Evolutionary conservation across 2,797 vertebrate genomes (phyloP).

Genomic region (Pipistrellus kuhlii): DNA sequence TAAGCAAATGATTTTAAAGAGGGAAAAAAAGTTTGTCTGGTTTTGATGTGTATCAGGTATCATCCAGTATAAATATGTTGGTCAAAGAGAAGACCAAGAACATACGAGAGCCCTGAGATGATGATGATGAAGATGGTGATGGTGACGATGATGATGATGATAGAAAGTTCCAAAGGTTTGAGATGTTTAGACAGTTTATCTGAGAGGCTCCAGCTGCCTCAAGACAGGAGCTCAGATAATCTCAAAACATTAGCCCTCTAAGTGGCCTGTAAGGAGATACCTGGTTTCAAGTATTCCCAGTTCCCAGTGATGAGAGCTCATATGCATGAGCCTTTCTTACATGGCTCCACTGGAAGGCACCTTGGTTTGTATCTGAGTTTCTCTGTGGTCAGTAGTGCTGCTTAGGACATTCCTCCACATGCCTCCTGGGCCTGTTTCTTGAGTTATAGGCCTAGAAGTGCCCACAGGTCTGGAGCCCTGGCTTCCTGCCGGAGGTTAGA

Average conservation of each 20-base stretch:
- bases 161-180: background rate
- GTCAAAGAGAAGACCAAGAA: conserved; percentile 71
- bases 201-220: background rate
- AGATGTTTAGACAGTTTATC: background rate
- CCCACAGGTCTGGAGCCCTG: background rate
- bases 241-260: background rate
- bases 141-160: background rate
- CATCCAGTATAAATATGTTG: conserved; percentile 66
- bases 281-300: background rate
- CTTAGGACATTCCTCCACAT: background rate
- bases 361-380: background rate
- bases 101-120: conserved; percentile 27
- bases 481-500: background rate
- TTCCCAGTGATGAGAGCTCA: background rate
- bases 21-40: conserved; percentile 59
- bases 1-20: conserved; percentile 3
- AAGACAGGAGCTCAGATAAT: conserved; percentile 51
- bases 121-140: background rate
- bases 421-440: background rate
- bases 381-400: background rate
- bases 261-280: background rate
- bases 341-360: background rate
- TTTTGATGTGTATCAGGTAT: conserved; percentile 73
- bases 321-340: background rate
- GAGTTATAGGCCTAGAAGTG: background rate